Percentiles rank a stretch among this genome's conserved stretches.
Evolutionary conservation across 2,113 vertebrate genomes (phyloP).

Genomic region (Rhabdornis inornatus): DNA sequence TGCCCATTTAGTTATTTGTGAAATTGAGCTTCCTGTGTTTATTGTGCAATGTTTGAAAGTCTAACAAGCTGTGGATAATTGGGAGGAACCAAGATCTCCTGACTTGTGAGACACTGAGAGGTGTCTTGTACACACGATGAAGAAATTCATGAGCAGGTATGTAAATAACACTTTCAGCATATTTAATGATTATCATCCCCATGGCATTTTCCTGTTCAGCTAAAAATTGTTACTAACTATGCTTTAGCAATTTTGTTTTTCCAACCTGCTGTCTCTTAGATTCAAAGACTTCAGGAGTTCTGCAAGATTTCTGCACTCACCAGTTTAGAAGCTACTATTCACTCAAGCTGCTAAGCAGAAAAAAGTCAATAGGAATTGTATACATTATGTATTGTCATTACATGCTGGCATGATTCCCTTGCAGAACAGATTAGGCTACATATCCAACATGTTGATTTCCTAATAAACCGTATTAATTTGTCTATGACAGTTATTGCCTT

Average conservation of each 20-base stretch:
- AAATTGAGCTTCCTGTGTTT: background rate
- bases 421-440: background rate
- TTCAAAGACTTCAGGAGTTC: background rate
- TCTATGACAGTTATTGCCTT: slow-evolving; percentile 24
- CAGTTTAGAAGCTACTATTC: background rate
- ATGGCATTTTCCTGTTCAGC: background rate
- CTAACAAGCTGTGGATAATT: background rate
- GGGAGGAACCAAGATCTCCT: background rate
- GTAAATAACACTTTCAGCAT: background rate
- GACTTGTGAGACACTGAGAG: background rate
- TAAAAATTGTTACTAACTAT: background rate
- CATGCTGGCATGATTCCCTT: background rate
- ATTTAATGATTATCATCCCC: background rate
- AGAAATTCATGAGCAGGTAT: background rate
- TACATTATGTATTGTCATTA: background rate
- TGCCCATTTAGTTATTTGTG: background rate
- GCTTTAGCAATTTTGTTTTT: background rate
- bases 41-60: background rate
- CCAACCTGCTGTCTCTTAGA: background rate
- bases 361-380: background rate
- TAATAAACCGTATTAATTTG: slow-evolving; percentile 55
- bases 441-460: slow-evolving; percentile 20
- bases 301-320: background rate
- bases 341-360: background rate
- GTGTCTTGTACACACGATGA: background rate